A percentile compares a stretch with the other conserved stretches of the same genome.
phyloP scores from a whole-genome alignment of 92 coral and sea anemone species.

The Montipora capitata region DNA sequence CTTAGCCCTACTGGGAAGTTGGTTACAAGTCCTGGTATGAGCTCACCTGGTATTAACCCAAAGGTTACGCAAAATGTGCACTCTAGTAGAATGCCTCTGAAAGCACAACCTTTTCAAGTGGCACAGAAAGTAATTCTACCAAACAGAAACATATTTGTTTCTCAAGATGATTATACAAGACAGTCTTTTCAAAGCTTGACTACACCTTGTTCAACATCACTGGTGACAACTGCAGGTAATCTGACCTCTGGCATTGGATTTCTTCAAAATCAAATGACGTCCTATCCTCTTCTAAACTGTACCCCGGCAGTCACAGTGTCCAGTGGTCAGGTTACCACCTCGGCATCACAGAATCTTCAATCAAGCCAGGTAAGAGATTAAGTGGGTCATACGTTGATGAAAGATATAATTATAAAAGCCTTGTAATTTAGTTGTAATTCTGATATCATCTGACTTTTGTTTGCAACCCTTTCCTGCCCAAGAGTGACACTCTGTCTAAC shows the following conservation, averaged over 20 bases:
- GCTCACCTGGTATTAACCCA: neutral
- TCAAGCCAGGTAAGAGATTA: slow-evolving; percentile 34
- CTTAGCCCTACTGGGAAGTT: neutral
- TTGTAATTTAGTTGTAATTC: too few species aligned
- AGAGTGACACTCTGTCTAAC: too few species aligned
- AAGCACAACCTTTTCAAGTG: slow-evolving; percentile 9
- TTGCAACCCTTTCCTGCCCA: too few species aligned
- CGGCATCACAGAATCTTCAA: slow-evolving; percentile 9
- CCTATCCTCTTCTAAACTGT: slow-evolving; percentile 11
- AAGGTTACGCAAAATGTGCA: slow-evolving; percentile 16
- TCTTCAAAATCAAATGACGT: slow-evolving; percentile 17
- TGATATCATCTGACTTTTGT: too few species aligned
- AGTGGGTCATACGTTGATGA: too few species aligned
- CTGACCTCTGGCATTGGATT: neutral
- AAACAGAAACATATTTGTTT: neutral
- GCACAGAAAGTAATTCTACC: slow-evolving; percentile 2
- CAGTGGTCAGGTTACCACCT: slow-evolving; percentile 19
- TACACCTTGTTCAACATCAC: slow-evolving; percentile 44
- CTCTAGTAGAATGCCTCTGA: slow-evolving; percentile 9
- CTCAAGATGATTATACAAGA: neutral
- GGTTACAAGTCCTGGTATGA: neutral
- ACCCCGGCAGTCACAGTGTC: slow-evolving; percentile 31
- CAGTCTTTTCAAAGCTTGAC: slow-evolving; percentile 23
- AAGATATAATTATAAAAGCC: too few species aligned
- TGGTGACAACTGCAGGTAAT: slow-evolving; percentile 35